phyloP scores from a whole-genome alignment of 2,797 vertebrate genomes.

The Lagocephalus sceleratus region DNA sequence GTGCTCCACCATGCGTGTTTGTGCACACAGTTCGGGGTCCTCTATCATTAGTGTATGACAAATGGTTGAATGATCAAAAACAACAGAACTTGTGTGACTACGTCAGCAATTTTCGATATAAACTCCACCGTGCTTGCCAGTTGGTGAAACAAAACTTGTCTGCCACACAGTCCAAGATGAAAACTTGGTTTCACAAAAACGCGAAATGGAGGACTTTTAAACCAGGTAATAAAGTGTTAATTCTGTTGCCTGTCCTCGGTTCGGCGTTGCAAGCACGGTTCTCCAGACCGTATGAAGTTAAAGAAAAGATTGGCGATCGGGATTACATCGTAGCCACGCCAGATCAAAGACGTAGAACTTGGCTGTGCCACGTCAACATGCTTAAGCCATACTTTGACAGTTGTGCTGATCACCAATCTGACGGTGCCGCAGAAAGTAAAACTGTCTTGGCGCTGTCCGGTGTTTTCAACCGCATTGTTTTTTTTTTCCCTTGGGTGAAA shows the following conservation, averaged over 20 bases:
- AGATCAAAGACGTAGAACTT: not conserved
- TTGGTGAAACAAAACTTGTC: not conserved
- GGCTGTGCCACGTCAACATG: not conserved
- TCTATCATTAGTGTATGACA: not conserved
- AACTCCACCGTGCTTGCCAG: not conserved
- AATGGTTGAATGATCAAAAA: not conserved
- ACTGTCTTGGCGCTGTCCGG: too few species aligned
- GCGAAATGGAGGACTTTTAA: not conserved
- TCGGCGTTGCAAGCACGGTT: not conserved
- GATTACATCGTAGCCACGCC: not conserved
- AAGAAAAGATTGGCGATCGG: not conserved
- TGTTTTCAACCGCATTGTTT: too few species aligned
- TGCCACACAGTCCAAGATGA: not conserved
- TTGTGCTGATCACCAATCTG: too few species aligned
- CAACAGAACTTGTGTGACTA: not conserved
- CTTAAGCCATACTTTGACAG: not conserved
- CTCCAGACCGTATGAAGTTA: not conserved
- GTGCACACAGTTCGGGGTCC: not conserved
- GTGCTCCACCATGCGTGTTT: too few species aligned
- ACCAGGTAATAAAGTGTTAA: not conserved
- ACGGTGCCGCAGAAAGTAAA: too few species aligned
- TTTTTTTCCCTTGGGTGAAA: too few species aligned
- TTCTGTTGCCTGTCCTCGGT: not conserved
- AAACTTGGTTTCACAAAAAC: not conserved
- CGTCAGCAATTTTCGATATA: not conserved